Evolutionary conservation across 2,888 invertebrate species (phyloP), one percentile per base, ranked within the genome.

Genomic region (Thumatha senex): DNA sequence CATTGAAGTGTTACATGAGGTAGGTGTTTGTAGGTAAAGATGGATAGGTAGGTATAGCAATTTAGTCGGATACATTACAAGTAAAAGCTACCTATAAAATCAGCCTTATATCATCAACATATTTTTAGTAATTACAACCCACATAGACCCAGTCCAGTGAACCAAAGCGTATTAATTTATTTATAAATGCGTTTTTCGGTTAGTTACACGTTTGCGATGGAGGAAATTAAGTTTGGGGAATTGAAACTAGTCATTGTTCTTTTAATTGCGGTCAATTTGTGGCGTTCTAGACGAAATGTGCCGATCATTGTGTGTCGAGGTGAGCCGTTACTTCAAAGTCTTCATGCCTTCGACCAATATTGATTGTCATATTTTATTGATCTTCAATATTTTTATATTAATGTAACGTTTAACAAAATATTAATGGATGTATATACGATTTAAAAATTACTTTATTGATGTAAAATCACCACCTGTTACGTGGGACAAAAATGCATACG

Each of bases 151-250:
- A 43, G 41, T 53, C 62, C 56, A 66, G 59, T 67, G 67, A 67
- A 67, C 61, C 70, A 62, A 52, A 59, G 46, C 70, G 57, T 58
- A 67, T 67, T 67, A 67, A 67, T 67, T 70, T 67, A 67, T 70
- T 67, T 67, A 80, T 76, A 77, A 76, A 78, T 79, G 78, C 79
- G 76, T 80, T 83, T 84, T 81, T 79, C 80, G 80, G 82, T 85
- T 83, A 82, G 86, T 83, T 82, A 83, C 81, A 84, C 84, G 78
- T 84, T 83, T 77, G 76, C 72, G 73, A 72, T 72, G 78, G 76
- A 88, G 90, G 89, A 90, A 90, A 90, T 91, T 89, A 81, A 86
- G 86, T 89, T 91, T 89, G 80, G 85, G 84, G 86, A 87, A 90
- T 89, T 89, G 89, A 90, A 89, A 89, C 83, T 82, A 79, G 83